Evolutionary conservation across 2,888 invertebrate species (phyloP), one percentile per base, ranked within the genome.

Genomic region (Rhimphoctona megacephalus): DNA sequence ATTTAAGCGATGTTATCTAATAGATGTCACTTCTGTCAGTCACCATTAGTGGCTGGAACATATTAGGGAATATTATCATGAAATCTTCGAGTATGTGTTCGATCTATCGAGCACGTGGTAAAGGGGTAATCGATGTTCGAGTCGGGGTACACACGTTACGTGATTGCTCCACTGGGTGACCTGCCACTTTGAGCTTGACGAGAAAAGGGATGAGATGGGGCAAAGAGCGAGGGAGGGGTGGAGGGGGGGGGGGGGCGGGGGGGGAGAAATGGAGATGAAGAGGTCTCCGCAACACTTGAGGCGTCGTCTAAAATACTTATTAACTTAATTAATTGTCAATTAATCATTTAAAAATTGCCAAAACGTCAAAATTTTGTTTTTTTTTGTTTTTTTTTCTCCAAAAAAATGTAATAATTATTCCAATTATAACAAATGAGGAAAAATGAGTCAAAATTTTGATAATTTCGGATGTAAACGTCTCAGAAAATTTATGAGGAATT

Each of bases 181-280:
- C 83, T 66, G 77, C 70, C 83, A 83, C 83, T 83, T 78, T 64
- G 83, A 78, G 72, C 49, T 78, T 78, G 83, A 83, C 77, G 72
- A 64, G 72, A 30, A 61, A 69, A 36, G 46, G 69, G 22, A 69
- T 22, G 76, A 69, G 67, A 49, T 11, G 22, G n/a, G n/a, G n/a
- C 25, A 9, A 22, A 22, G 67, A 8, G 54, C 39, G 57, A 43
- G 22, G 30, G 36, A 11, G 14, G 39, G 8, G 61, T 8, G 4
- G 30, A 54, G 49, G 54, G 14, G 1, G 1, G 69, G 25, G 22
- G 5, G 64, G 14, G 64, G 66, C 7, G 39, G 69, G 46, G 30
- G 17, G 25, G 39, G 66, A 6, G 66, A 11, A 33, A 14, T 25
- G 19, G 19, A 70, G 30, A 61, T 61, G 61, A 17, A 30, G 61